Percentiles rank a stretch among this genome's conserved stretches.
phyloP scores from a whole-genome alignment of 2,113 vertebrate species.

The Tyrannus savana region DNA sequence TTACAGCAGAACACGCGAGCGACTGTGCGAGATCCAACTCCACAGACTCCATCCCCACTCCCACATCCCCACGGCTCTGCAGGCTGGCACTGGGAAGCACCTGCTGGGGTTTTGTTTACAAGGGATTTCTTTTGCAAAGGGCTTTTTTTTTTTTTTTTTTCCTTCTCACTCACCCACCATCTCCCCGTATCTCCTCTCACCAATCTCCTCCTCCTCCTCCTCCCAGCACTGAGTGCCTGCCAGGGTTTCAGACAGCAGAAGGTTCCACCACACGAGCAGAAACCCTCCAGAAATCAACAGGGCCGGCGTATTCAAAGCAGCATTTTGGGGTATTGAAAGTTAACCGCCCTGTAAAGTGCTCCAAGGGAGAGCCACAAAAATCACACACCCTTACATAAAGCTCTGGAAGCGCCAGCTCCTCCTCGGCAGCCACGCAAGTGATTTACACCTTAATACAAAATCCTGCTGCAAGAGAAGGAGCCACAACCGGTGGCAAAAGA shows the following conservation, averaged over 20 bases:
- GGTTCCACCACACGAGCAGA: neutral
- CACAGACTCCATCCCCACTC: neutral
- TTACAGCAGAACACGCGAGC: neutral
- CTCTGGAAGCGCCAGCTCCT: neutral
- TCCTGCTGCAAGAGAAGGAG: neutral
- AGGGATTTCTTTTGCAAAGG: neutral
- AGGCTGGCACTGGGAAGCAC: neutral
- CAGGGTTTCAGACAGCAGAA: neutral
- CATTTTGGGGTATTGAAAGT: neutral
- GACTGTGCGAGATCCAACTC: too few relatives aligned
- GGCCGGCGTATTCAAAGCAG: neutral
- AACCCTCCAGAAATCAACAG: neutral
- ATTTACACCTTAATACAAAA: neutral
- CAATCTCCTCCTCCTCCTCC: neutral
- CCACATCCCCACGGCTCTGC: neutral
- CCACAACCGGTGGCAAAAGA: neutral
- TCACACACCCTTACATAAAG: neutral
- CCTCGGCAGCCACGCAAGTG: neutral
- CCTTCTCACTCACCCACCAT: neutral
- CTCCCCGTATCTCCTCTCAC: neutral
- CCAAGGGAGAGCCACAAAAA: neutral
- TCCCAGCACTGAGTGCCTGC: neutral
- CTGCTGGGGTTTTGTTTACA: conserved; percentile 10
- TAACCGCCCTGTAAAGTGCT: neutral
- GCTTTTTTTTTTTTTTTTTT: neutral